Evolutionary conservation across 1,140 invertebrate genomes (phyloP).

Genomic region (Phymorhynchus buccinoides): DNA sequence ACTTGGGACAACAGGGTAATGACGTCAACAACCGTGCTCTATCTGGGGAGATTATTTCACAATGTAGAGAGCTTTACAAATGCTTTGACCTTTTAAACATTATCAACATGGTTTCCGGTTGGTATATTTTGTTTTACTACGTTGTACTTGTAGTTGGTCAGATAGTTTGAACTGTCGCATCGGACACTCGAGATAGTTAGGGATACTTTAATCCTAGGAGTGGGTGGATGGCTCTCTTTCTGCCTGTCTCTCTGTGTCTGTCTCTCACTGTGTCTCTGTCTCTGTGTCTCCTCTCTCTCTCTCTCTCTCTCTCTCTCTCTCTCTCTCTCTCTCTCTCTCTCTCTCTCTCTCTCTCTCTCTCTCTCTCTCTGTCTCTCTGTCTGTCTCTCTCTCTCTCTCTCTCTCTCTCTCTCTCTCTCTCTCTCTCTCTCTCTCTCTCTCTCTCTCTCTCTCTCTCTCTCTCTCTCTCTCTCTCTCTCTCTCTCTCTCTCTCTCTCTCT

Average conservation of each 20-base stretch:
- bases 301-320: not conserved
- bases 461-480: slow-evolving; percentile 6
- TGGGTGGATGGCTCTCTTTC: not conserved
- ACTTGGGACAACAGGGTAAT: no score
- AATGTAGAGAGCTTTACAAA: no score
- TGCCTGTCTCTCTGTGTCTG: not conserved
- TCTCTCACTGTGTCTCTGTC: not conserved
- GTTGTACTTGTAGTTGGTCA: no score
- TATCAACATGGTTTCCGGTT: no score
- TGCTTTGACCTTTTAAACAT: no score
- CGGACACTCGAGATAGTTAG: no score
- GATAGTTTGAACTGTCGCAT: no score
- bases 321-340: not conserved
- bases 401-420: not conserved
- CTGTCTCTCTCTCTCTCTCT: not conserved
- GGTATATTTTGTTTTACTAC: no score
- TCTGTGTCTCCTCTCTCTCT: no score
- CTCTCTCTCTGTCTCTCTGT: not conserved
- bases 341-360: not conserved
- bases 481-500: not conserved
- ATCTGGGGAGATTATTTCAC: no score
- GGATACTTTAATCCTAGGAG: no score
- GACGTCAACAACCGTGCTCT: no score
- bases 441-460: not conserved
- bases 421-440: not conserved